Conservation (phyloP, 2,113 vertebrate genomes). For the Tonatia bakeri region DNA sequence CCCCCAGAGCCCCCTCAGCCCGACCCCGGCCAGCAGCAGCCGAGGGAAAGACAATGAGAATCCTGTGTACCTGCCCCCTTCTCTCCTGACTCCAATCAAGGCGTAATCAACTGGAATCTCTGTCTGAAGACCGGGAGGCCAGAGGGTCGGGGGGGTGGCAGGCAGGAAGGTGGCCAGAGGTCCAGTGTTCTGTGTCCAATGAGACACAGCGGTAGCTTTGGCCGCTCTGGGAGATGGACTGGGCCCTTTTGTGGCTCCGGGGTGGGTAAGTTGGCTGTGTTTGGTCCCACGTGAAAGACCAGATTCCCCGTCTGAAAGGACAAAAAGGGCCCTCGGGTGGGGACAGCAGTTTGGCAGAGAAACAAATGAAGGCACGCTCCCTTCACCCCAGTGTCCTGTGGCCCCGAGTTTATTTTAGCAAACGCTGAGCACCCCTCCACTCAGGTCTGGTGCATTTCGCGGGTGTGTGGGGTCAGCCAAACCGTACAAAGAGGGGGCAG, state of each 20-base stretch:
- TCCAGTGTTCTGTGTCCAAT: neutral
- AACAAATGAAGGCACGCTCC: neutral
- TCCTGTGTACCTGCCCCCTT: constrained; percentile 76
- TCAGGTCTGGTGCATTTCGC: neutral
- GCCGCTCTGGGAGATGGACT: neutral
- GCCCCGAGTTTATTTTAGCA: neutral
- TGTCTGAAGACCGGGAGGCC: constrained; percentile 48
- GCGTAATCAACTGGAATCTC: constrained; percentile 80
- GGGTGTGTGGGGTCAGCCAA: neutral
- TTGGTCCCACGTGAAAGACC: neutral
- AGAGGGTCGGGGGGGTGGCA: neutral
- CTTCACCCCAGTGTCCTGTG: rapidly evolving
- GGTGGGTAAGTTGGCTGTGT: neutral
- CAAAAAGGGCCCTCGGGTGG: neutral
- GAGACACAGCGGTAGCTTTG: neutral
- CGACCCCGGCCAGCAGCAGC: constrained; percentile 72
- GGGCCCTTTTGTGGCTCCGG: neutral
- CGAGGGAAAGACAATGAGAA: constrained; percentile 76
- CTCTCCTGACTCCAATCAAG: constrained; percentile 78
- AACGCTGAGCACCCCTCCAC: rapidly evolving
- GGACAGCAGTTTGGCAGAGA: neutral
- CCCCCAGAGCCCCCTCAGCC: constrained; percentile 66
- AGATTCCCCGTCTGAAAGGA: neutral
- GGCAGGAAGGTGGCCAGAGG: neutral
- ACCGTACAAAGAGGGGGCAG: neutral